Conservation (phyloP, 2,797 vertebrate genomes). For the Rhinichthys osculus region DNA sequence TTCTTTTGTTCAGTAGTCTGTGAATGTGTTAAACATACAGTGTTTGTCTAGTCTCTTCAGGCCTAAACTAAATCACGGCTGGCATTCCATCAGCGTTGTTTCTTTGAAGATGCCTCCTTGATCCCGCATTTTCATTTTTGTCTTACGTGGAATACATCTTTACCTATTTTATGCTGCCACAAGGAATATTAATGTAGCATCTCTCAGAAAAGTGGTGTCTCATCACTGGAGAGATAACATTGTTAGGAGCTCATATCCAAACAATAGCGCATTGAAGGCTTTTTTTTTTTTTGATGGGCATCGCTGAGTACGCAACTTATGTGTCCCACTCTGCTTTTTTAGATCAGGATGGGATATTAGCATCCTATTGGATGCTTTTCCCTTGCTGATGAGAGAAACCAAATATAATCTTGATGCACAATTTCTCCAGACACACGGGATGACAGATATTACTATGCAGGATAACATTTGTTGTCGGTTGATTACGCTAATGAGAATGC, state of each 20-base stretch:
- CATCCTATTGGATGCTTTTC: slow-evolving; percentile 62
- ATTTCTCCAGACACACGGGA: slow-evolving; percentile 73
- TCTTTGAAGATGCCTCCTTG: slow-evolving; percentile 63
- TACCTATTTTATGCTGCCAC: slow-evolving; percentile 70
- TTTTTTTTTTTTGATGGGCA: slow-evolving; percentile 64
- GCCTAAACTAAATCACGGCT: slow-evolving; percentile 29
- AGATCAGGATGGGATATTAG: slow-evolving; percentile 66
- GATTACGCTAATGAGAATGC: slow-evolving; percentile 83
- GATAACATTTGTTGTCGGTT: slow-evolving; percentile 83
- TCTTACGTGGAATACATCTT: slow-evolving; percentile 74
- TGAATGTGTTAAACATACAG: slow-evolving; percentile 29
- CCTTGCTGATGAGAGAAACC: slow-evolving; percentile 56
- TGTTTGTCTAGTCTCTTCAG: slow-evolving; percentile 24
- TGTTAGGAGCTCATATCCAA: slow-evolving; percentile 69
- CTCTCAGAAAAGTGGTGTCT: slow-evolving; percentile 68
- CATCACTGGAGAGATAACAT: slow-evolving; percentile 75
- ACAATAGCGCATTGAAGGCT: slow-evolving; percentile 66
- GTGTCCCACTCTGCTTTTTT: slow-evolving; percentile 63
- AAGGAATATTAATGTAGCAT: slow-evolving; percentile 76
- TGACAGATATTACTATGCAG: slow-evolving; percentile 79
- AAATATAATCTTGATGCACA: slow-evolving; percentile 77
- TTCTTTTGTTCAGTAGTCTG: slow-evolving; percentile 36
- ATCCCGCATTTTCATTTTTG: slow-evolving; percentile 72
- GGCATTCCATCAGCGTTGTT: slow-evolving; percentile 34
- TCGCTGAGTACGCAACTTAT: slow-evolving; percentile 66